phyloP scores from a whole-genome alignment of 2,797 vertebrate species.

The Clamator glandarius region DNA sequence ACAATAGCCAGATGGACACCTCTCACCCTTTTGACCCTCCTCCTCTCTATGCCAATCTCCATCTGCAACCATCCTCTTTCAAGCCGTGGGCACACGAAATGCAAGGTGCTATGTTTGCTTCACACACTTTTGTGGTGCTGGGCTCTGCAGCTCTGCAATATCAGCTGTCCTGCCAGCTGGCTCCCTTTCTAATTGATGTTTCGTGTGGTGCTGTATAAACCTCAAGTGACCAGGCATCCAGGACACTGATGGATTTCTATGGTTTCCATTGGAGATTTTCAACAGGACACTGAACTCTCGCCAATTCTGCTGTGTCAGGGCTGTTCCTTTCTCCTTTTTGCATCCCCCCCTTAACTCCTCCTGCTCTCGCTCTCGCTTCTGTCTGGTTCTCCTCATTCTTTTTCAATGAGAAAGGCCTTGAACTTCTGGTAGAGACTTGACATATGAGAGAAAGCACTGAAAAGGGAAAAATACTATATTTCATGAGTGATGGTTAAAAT shows the following conservation, averaged over 20 bases:
- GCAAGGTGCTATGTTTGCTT: not conserved
- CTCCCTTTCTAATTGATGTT: not conserved
- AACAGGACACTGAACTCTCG: not conserved
- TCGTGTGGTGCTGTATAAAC: rapidly evolving
- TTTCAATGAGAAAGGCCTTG: conserved; percentile 9
- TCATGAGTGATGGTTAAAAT: conserved; percentile 15
- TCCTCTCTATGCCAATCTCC: rapidly evolving
- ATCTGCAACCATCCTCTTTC: not conserved
- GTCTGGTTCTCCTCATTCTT: not conserved
- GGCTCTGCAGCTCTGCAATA: not conserved
- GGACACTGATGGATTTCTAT: not conserved
- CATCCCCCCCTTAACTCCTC: not conserved
- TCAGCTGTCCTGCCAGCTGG: not conserved
- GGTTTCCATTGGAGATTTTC: not conserved
- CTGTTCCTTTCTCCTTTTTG: not conserved
- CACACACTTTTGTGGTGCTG: rapidly evolving
- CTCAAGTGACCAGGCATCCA: not conserved
- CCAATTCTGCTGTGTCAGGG: not conserved
- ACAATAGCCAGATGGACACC: not conserved
- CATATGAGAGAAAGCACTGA: not conserved
- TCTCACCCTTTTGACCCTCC: not conserved
- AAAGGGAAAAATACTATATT: not conserved
- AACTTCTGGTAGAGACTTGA: conserved; percentile 22
- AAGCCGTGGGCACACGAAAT: rapidly evolving
- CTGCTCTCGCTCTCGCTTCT: rapidly evolving